phyloP scores from a whole-genome alignment of 2,797 vertebrate genomes.

The Melanotaenia pygmaea region DNA sequence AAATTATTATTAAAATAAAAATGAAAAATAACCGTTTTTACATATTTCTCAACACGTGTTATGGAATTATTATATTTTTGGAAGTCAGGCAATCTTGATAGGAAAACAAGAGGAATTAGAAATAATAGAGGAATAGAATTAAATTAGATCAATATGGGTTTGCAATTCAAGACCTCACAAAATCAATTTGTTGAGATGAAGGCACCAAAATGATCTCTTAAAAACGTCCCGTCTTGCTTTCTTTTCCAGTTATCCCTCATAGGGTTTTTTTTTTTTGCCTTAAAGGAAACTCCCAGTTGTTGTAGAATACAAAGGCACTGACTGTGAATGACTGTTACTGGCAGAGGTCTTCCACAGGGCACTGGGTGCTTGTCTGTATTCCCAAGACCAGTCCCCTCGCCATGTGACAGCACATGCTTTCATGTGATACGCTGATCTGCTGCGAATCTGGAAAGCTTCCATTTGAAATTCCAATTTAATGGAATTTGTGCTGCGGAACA shows the following conservation, averaged over 20 bases:
- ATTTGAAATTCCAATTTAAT: slow-evolving; percentile 85
- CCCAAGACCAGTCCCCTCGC: slow-evolving; percentile 63
- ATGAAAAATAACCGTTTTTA: not conserved
- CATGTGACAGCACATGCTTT: slow-evolving; percentile 89
- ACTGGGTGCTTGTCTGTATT: slow-evolving; percentile 51
- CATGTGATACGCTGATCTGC: slow-evolving; percentile 85
- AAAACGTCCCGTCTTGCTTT: not conserved
- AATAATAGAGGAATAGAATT: not conserved
- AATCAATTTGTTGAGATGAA: slow-evolving; percentile 11
- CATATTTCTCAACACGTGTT: not conserved
- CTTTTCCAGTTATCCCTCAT: not conserved
- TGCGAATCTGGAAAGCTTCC: slow-evolving; percentile 81
- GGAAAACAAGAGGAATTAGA: slow-evolving; percentile 1
- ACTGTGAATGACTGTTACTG: slow-evolving; percentile 36
- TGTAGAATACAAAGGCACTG: slow-evolving; percentile 41
- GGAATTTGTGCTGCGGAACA: slow-evolving; percentile 80
- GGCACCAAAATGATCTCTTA: not conserved
- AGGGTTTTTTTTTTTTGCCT: not conserved
- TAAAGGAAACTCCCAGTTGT: not conserved
- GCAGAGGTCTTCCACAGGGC: slow-evolving; percentile 56
- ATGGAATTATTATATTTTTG: not conserved
- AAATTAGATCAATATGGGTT: slow-evolving; percentile 8
- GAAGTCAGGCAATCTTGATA: not conserved
- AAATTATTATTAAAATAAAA: not conserved
- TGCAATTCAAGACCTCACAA: slow-evolving; percentile 1